Base-by-base conservation (phyloP, 1,140 invertebrate species). In the Drosophila yakuba region DNA sequence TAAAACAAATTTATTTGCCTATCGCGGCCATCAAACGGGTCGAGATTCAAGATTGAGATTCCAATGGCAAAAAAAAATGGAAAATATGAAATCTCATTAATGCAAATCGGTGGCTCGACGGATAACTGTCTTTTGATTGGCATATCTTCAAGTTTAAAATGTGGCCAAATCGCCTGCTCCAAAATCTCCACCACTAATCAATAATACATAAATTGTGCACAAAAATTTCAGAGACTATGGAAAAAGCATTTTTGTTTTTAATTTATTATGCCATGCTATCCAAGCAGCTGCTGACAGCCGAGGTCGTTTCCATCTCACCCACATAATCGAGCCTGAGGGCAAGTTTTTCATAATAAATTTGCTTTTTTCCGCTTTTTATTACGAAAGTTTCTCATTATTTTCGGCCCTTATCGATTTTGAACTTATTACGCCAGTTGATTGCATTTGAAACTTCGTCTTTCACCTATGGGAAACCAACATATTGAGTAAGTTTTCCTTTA, bases 81-180 rank as follows among this genome's bases (percentile, higher is more conserved):
- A 11, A 43, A 71, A 71, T 69, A 71, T 71, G 69, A 64, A 64
- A 74, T 56, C 69, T 55, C 58, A 73, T 74, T 74, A 64, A 74
- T 74, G 72, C 72, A 74, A 74, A 74, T 74, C 45, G 72, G 72
- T 41, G 15, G 43, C 56, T 41, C 58, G 20, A 25, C 12, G 20
- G 32, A 54, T 63, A 75, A 58, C 48, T 69, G 68, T 67, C 74
- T 36, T 80, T 78, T 79, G 71, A 83, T 83, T 79, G 77, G 73
- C 81, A 81, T 63, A 56, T 68, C 59, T 61, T 55, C 59, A 68
- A 68, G 68, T 69, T 52, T 47, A 47, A 47, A 74, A 50, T 69
- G 50, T 78, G 66, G 77, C 73, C 63, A 77, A 74, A 78, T 74
- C 20, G 58, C 23, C 52, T 85, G 82, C 78, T 85, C 83, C 78